phyloP scores from a whole-genome alignment of 2,888 invertebrate species.

The Tuta absoluta region DNA sequence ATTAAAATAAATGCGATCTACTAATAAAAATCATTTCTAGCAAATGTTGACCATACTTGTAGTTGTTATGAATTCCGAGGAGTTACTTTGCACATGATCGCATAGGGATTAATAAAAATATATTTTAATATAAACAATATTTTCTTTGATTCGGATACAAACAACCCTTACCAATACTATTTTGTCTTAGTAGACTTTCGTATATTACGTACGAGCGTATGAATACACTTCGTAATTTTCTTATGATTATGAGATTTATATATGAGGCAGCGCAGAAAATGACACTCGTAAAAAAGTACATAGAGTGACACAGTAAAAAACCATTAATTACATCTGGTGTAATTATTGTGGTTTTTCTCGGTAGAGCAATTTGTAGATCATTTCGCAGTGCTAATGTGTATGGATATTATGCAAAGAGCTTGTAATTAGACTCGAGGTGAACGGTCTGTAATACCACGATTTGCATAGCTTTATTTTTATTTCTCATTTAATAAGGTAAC shows the following conservation, averaged over 20 bases:
- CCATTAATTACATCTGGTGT: conserved; percentile 61
- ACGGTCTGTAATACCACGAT: conserved; percentile 65
- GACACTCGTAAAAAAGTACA: conserved; percentile 7
- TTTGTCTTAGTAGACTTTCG: too few species aligned
- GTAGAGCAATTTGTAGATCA: conserved; percentile 72
- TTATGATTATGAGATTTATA: not conserved
- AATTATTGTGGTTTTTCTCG: conserved; percentile 66
- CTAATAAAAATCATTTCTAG: too few species aligned
- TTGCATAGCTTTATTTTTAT: conserved; percentile 55
- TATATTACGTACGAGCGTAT: too few species aligned
- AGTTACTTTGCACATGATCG: too few species aligned
- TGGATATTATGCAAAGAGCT: conserved; percentile 73
- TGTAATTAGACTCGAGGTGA: conserved; percentile 71
- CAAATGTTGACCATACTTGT: too few species aligned
- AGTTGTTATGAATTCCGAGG: too few species aligned
- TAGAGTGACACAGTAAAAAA: conserved; percentile 61
- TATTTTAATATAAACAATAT: too few species aligned
- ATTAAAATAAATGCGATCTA: too few species aligned
- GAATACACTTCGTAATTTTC: not conserved
- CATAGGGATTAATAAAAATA: too few species aligned
- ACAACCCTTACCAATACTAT: too few species aligned
- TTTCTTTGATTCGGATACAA: too few species aligned
- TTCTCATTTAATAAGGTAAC: conserved; percentile 36
- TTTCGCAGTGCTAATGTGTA: conserved; percentile 73
- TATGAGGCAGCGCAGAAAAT: not conserved